Conservation (phyloP, 53 echinoderm and acorn worm genomes). For the Henricia sp. region DNA sequence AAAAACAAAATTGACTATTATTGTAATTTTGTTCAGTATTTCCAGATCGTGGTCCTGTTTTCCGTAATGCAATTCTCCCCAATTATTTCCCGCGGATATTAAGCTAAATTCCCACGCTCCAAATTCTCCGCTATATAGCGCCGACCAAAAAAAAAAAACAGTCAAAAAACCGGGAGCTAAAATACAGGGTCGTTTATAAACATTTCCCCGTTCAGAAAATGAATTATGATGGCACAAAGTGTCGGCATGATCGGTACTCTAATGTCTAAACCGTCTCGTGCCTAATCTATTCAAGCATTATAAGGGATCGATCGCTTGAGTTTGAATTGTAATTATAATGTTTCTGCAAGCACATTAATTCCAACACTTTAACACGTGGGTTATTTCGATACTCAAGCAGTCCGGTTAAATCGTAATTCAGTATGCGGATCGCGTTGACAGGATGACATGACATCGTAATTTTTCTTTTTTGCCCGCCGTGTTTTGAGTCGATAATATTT, state of each 20-base stretch:
- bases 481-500: too few relatives aligned
- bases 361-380: neutral
- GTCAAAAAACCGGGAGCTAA: slow-evolving; percentile 3
- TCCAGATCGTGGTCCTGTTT: too few relatives aligned
- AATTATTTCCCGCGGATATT: too few relatives aligned
- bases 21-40: too few relatives aligned
- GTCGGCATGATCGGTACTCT: slow-evolving; percentile 12
- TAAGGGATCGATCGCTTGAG: slow-evolving; percentile 2
- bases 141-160: neutral
- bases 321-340: slow-evolving; percentile 10
- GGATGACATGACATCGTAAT: too few relatives aligned
- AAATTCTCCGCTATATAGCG: too few relatives aligned
- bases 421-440: neutral
- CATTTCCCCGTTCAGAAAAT: neutral
- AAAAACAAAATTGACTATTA: too few relatives aligned
- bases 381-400: neutral
- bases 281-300: neutral
- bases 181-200: slow-evolving; percentile 10
- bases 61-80: too few relatives aligned
- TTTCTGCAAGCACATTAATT: slow-evolving; percentile 18
- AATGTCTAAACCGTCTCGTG: neutral
- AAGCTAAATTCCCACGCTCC: too few relatives aligned
- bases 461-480: too few relatives aligned
- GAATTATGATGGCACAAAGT: slow-evolving; percentile 6
- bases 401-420: neutral